Conservation (phyloP, 2,888 invertebrate genomes). For the Crossocerus cetratus region DNA sequence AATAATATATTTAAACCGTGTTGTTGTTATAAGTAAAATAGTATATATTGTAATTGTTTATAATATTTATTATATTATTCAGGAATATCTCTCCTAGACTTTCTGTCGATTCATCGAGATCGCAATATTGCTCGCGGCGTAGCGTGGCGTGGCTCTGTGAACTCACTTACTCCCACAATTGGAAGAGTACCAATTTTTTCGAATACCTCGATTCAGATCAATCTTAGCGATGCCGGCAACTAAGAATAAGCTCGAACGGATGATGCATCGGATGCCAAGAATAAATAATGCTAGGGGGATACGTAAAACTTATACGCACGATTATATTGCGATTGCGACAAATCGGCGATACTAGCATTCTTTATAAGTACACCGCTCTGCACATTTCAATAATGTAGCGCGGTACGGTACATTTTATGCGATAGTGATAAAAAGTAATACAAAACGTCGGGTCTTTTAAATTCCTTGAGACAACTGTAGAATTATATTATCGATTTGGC, state of each 20-base stretch:
- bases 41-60: slow-evolving; percentile 69
- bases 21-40: slow-evolving; percentile 72
- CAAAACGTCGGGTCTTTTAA: background rate
- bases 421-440: no score
- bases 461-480: background rate
- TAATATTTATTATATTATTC: slow-evolving; percentile 65
- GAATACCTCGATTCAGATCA: slow-evolving; percentile 22
- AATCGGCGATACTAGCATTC: slow-evolving; percentile 54
- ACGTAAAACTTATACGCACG: slow-evolving; percentile 14
- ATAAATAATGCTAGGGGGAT: slow-evolving; percentile 1
- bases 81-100: slow-evolving; percentile 62
- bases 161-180: no score
- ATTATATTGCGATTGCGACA: slow-evolving; percentile 54
- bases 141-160: no score
- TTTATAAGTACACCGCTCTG: slow-evolving; percentile 56
- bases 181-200: slow-evolving; percentile 2
- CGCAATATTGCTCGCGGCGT: slow-evolving; percentile 51
- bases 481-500: background rate
- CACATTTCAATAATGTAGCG: slow-evolving; percentile 10
- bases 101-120: slow-evolving; percentile 57
- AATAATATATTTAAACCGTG: slow-evolving; percentile 68
- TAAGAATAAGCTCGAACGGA: no score
- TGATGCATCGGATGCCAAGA: no score
- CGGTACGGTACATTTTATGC: no score
- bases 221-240: background rate